Conservation (phyloP, 2,888 invertebrate species). For the Blastobasis adustella region DNA sequence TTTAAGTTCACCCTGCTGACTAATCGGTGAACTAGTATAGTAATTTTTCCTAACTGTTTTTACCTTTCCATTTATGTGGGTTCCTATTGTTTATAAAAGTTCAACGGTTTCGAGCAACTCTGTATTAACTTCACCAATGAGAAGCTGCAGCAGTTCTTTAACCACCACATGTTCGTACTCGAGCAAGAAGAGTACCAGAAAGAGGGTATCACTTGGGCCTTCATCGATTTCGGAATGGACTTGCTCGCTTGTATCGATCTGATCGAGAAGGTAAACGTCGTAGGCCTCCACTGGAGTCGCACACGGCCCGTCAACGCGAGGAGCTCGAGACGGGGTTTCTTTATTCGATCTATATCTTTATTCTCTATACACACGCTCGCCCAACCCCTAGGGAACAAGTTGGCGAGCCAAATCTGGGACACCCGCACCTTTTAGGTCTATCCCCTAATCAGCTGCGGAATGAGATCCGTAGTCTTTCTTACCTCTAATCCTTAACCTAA, state of each 20-base stretch:
- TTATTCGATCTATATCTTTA: slow-evolving; percentile 6
- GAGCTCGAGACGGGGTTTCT: slow-evolving; percentile 23
- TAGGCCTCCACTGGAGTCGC: slow-evolving; percentile 9
- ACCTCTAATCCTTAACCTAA: slow-evolving; percentile 44
- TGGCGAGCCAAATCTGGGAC: neutral
- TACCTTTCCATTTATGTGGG: slow-evolving; percentile 37
- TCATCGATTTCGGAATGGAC: slow-evolving; percentile 99
- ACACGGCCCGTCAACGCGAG: slow-evolving; percentile 35
- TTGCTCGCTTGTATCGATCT: slow-evolving; percentile 96
- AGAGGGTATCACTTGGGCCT: slow-evolving; percentile 96
- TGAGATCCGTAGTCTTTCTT: slow-evolving; percentile 51
- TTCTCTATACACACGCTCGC: neutral
- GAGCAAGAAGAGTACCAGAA: slow-evolving; percentile 97
- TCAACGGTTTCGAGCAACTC: slow-evolving; percentile 97
- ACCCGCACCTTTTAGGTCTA: slow-evolving; percentile 26
- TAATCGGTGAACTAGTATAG: slow-evolving; percentile 27
- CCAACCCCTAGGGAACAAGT: neutral
- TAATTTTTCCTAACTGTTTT: slow-evolving; percentile 32
- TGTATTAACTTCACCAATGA: slow-evolving; percentile 99
- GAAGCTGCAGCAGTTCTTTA: slow-evolving; percentile 98
- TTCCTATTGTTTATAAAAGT: slow-evolving; percentile 75
- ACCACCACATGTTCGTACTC: slow-evolving; percentile 98
- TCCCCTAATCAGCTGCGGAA: slow-evolving; percentile 43
- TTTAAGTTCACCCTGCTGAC: slow-evolving; percentile 36
- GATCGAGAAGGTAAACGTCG: slow-evolving; percentile 89